phyloP scores from a whole-genome alignment of 2,888 invertebrate species.

The Cremastobaeus sp. region DNA sequence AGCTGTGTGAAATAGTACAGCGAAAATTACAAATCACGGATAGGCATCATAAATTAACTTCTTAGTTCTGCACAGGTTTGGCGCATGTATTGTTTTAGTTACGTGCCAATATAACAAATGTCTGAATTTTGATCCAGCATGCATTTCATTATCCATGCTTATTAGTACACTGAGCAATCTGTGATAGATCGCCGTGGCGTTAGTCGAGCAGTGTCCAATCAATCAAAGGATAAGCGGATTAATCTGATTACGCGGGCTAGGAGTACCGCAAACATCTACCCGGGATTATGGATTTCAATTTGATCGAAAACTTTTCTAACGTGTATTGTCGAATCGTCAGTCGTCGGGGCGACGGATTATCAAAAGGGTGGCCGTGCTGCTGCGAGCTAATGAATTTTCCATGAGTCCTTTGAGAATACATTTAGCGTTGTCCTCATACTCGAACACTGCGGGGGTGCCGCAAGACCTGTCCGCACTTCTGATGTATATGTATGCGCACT shows the following conservation, averaged over 20 bases:
- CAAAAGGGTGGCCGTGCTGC: constrained; percentile 32
- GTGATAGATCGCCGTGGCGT: constrained; percentile 69
- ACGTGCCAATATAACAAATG: constrained; percentile 22
- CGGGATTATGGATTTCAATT: constrained; percentile 70
- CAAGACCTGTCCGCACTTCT: constrained; percentile 36
- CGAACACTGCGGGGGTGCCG: constrained; percentile 24
- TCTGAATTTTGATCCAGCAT: constrained; percentile 43
- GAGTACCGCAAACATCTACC: constrained; percentile 65
- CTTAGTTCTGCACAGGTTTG: constrained; percentile 3
- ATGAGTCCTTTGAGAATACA: constrained; percentile 50
- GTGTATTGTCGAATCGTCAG: constrained; percentile 40
- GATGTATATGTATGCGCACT: constrained; percentile 18
- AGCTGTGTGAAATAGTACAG: background rate
- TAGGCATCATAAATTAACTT: constrained; percentile 26
- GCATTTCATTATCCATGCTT: constrained; percentile 69
- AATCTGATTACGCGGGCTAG: constrained; percentile 67
- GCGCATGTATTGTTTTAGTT: constrained; percentile 18
- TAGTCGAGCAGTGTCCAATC: constrained; percentile 67
- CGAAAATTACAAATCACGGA: background rate
- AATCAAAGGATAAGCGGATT: constrained; percentile 73
- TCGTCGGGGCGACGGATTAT: constrained; percentile 37
- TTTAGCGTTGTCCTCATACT: constrained; percentile 39
- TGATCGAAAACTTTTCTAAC: constrained; percentile 68
- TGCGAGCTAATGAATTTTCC: constrained; percentile 46
- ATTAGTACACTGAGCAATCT: constrained; percentile 67